These are phyloP conservation scores for Gonocerus acuteangulatus DNA, from an alignment of 2,888 invertebrate genomes.

Conservation along the genomic window DNA sequence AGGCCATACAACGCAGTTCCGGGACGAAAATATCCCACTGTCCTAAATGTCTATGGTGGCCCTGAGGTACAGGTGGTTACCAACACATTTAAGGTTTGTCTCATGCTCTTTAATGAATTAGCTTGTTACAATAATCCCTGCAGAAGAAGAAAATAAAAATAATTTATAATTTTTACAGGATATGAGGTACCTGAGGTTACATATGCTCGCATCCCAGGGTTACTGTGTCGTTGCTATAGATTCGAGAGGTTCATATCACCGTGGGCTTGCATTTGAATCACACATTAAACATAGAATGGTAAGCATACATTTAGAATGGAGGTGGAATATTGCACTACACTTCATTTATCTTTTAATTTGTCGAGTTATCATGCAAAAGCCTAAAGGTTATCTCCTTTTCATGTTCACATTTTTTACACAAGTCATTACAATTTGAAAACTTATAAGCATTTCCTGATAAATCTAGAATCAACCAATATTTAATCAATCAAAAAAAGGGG, in stretches of 20 bases:
- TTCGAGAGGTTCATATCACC: constrained; percentile 87
- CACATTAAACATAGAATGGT: constrained; percentile 80
- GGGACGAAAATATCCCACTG: constrained; percentile 74
- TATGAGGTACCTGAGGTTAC: constrained; percentile 82
- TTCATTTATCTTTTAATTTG: no score
- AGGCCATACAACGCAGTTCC: constrained; percentile 60
- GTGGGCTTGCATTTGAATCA: constrained; percentile 87
- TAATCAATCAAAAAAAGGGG: no score
- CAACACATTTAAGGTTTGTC: constrained; percentile 78
- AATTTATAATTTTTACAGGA: constrained; percentile 51
- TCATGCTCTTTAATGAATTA: constrained; percentile 36
- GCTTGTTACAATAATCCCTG: no score
- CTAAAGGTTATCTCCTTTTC: no score
- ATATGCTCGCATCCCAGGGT: constrained; percentile 89
- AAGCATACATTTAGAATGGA: no score
- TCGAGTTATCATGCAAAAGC: no score
- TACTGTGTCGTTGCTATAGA: constrained; percentile 94
- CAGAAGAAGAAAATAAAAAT: no score
- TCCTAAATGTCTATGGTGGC: constrained; percentile 95
- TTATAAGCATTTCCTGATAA: no score
- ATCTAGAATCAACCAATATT: no score
- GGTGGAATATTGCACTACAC: no score
- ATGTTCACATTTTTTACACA: no score
- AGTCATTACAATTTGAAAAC: no score
- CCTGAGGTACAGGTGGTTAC: constrained; percentile 97